Evolutionary conservation across 92 coral and sea anemone genomes (phyloP), one percentile per base, ranked within the genome.

Genomic region (Nematostella vectensis): DNA sequence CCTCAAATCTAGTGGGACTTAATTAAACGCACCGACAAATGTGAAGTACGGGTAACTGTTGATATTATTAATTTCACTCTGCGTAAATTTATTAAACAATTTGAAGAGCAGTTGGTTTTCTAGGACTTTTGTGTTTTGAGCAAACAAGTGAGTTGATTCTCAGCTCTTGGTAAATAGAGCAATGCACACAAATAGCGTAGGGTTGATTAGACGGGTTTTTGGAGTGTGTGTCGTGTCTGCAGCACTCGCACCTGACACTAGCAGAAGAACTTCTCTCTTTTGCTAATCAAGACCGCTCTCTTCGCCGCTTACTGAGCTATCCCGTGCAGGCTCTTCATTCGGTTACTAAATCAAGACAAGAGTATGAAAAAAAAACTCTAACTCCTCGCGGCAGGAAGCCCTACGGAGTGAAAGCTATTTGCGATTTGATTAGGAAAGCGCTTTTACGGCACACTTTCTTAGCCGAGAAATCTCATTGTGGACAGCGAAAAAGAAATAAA

Each of bases 41-140:
- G 18, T 45, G 9, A 10, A 9, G 51, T 9, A 17, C 4, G 23
- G 51, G 9, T 45, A 45, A 45, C 51, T 19, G 40, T 33, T 19
- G 18, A 45, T 45, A 9, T 45, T 17, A 45, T 45, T 45, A 45
- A 45, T 45, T 45, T 45, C 18, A 11, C 23, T 45, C 51, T 45
- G 17, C 23, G 23, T 45, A 45, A 45, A 45, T 11, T 45, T 45
- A 45, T 45, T 11, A 45, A 45, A 22, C 12, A 45, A 19, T 45
- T 45, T 45, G 18, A 4, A 4, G 12, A 45, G 51, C 51, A 45
- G 51, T 45, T 45, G 51, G 42, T 45, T 45, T 45, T 33, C 40
- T 45, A 19, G 51, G 21, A 45, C 51, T 45, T 45, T 45, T 45
- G 51, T 45, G 51, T 45, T 22, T 45, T 10, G 18, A 45, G 51